phyloP scores from a whole-genome alignment of 2,888 invertebrate species.

The Agrochola macilenta region DNA sequence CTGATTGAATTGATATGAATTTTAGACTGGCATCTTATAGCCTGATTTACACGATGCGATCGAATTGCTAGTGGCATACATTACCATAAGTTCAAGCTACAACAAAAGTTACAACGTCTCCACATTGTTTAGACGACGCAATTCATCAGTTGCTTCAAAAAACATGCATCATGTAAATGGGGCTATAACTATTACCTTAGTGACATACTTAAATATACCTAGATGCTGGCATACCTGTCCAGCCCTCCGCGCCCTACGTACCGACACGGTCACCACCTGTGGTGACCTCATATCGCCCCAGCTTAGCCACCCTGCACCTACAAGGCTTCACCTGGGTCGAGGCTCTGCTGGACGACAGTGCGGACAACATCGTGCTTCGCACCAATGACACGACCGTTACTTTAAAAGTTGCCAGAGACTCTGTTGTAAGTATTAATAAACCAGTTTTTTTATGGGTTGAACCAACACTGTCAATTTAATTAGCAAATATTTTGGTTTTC shows the following conservation, averaged over 20 bases:
- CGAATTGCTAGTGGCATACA: neutral
- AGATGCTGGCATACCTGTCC: neutral
- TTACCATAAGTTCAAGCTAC: neutral
- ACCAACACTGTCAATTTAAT: neutral
- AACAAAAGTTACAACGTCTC: neutral
- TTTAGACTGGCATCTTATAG: too few relatives aligned
- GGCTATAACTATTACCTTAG: neutral
- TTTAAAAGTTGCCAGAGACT: constrained; percentile 75
- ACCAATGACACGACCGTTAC: constrained; percentile 73
- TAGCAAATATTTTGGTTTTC: neutral
- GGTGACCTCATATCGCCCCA: constrained; percentile 17
- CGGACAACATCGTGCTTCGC: constrained; percentile 71
- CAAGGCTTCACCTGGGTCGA: constrained; percentile 77
- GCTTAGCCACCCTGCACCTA: constrained; percentile 71
- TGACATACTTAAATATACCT: neutral
- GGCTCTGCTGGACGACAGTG: constrained; percentile 70
- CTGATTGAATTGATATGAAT: too few relatives aligned
- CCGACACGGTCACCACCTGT: rapidly evolving
- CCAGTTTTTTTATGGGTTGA: neutral
- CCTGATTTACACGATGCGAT: too few relatives aligned
- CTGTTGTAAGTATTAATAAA: constrained; percentile 67
- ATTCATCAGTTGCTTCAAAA: neutral
- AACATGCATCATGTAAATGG: neutral
- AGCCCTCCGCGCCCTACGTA: rapidly evolving
- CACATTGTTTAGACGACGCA: neutral